These are phyloP conservation scores for Dryomyza anilis DNA, from an alignment of 2,888 invertebrate species.

Conservation along the genomic window DNA sequence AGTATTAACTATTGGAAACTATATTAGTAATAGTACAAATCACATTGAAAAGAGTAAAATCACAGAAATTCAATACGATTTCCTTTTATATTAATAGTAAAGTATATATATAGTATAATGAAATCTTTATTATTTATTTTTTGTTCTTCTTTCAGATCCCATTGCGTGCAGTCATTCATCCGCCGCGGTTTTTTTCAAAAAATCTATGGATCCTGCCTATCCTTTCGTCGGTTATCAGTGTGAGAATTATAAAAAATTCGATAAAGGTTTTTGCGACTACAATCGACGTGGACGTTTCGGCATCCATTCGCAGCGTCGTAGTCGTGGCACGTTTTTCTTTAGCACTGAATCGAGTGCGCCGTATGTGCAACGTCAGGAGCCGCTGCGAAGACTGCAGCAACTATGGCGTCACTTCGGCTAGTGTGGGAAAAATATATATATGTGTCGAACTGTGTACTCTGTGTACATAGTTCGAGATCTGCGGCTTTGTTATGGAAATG, in stretches of 20 bases:
- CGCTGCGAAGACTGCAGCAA: not conserved
- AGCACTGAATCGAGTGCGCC: constrained; percentile 45
- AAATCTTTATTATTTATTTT: not conserved
- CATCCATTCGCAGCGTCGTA: constrained; percentile 50
- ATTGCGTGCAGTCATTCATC: constrained; percentile 57
- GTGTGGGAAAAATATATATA: no score
- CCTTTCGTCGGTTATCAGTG: constrained; percentile 55
- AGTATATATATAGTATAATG: not conserved
- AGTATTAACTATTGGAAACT: no score
- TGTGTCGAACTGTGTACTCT: no score
- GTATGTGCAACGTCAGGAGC: constrained; percentile 36
- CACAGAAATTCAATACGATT: no score
- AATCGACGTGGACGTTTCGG: constrained; percentile 53
- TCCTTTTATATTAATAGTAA: not conserved
- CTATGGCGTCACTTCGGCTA: not conserved
- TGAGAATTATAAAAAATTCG: constrained; percentile 46
- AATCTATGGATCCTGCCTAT: constrained; percentile 55
- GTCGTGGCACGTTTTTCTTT: constrained; percentile 52
- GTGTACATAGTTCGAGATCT: no score
- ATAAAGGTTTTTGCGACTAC: constrained; percentile 44
- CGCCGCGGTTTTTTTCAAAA: constrained; percentile 56
- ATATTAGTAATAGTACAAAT: no score
- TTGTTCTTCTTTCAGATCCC: constrained; percentile 46
- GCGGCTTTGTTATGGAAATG: no score
- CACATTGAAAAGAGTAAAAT: no score